These are phyloP conservation scores for Tiliacea aurago DNA, from an alignment of 2,888 invertebrate species.

Conservation along the genomic window DNA sequence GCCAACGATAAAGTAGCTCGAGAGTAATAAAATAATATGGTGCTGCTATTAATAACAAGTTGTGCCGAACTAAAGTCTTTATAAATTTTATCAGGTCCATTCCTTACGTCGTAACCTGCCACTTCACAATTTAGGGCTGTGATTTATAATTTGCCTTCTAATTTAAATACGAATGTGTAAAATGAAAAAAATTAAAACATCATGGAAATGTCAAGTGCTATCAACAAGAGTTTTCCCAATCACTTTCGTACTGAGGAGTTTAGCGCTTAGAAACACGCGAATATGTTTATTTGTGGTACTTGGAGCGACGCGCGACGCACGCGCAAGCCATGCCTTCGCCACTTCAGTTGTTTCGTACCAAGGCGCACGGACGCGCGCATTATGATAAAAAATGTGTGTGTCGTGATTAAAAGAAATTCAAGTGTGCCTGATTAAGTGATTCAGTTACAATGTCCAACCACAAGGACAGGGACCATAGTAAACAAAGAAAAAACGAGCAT, in stretches of 20 bases:
- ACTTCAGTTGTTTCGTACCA: conserved; percentile 84
- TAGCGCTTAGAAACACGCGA: conserved; percentile 75
- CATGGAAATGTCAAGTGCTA: conserved; percentile 46
- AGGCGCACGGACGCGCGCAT: conserved; percentile 79
- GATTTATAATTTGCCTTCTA: conserved; percentile 36
- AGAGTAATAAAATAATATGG: conserved; percentile 64
- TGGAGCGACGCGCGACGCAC: conserved; percentile 83
- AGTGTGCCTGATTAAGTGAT: conserved; percentile 63
- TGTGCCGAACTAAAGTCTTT: conserved; percentile 62
- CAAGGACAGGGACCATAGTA: conserved; percentile 83
- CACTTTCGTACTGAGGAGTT: conserved; percentile 64
- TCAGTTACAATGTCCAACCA: conserved; percentile 81
- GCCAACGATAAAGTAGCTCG: conserved; percentile 61
- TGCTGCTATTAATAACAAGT: conserved; percentile 62
- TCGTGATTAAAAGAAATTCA: conserved; percentile 65
- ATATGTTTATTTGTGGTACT: conserved; percentile 88
- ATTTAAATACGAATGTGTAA: conserved; percentile 28
- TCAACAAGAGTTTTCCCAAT: conserved; percentile 55
- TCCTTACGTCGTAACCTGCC: conserved; percentile 55
- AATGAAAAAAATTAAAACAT: conserved; percentile 11
- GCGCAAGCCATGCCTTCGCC: conserved; percentile 81
- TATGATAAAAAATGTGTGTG: conserved; percentile 63
- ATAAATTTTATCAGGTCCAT: conserved; percentile 62
- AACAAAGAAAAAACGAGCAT: conserved; percentile 84
- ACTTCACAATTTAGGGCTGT: conserved; percentile 50